Percentiles rank a stretch among this genome's conserved stretches.
These are phyloP conservation scores for Tenebrosternarchus preto DNA, from an alignment of 2,113 vertebrate species.

Conservation along the genomic window DNA sequence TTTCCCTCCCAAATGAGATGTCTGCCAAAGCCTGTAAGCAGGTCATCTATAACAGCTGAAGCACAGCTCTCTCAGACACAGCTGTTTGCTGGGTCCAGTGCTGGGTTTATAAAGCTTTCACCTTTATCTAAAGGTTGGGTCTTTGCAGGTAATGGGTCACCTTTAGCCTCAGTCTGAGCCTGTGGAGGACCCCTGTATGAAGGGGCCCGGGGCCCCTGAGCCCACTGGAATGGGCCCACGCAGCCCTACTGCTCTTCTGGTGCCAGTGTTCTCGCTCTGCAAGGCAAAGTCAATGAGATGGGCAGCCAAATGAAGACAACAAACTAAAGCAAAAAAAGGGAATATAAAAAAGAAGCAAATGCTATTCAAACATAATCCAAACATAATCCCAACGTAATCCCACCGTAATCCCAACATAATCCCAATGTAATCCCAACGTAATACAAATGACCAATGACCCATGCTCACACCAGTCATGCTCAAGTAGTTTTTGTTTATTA, in stretches of 20 bases:
- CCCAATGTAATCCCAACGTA: constrained; percentile 61
- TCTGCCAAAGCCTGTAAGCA: neutral
- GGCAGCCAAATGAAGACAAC: constrained; percentile 76
- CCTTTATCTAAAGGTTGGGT: constrained; percentile 71
- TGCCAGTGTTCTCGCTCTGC: constrained; percentile 71
- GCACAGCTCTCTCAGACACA: neutral
- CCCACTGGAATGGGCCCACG: constrained; percentile 67
- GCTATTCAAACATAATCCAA: constrained; percentile 65
- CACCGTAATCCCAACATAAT: constrained; percentile 62
- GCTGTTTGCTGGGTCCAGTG: neutral
- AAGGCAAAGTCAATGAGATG: constrained; percentile 82
- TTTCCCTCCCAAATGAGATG: neutral
- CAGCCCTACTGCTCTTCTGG: constrained; percentile 56
- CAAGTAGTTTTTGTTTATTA: neutral
- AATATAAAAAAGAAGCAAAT: constrained; percentile 66
- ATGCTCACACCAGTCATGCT: constrained; percentile 23
- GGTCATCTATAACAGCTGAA: neutral
- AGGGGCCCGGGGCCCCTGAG: constrained; percentile 67
- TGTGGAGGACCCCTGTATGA: constrained; percentile 65
- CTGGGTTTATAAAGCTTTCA: constrained; percentile 78
- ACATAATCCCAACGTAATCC: constrained; percentile 58
- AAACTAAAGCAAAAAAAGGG: constrained; percentile 70
- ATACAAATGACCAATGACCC: constrained; percentile 38
- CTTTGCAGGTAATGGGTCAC: constrained; percentile 78
- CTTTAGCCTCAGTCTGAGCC: constrained; percentile 77